Evolutionary conservation across 2,797 vertebrate species (phyloP).

Genomic region (Pipistrellus pipistrellus): DNA sequence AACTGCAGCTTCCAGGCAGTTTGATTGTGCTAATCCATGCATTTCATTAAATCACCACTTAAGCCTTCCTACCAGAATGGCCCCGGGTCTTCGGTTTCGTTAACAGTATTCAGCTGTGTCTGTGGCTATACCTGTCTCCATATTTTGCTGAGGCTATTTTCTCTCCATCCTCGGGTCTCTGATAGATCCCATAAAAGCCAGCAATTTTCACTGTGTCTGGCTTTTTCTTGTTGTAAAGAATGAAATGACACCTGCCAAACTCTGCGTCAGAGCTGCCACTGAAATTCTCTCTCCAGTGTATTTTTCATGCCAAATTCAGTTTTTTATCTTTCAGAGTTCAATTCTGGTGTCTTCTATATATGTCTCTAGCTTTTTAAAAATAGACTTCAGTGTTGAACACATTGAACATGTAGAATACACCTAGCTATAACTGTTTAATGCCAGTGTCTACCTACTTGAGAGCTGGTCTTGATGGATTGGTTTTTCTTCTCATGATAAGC

Average conservation of each 20-base stretch:
- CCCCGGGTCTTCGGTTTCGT: not conserved
- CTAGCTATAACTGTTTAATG: too few relatives aligned
- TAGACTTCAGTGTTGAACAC: not conserved
- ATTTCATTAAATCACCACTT: not conserved
- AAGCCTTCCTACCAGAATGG: not conserved
- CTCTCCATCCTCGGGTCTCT: not conserved
- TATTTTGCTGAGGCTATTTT: not conserved
- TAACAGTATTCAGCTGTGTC: not conserved
- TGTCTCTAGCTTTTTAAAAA: not conserved
- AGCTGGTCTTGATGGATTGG: not conserved
- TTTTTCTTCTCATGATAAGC: not conserved
- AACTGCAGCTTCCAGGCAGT: not conserved
- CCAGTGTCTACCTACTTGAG: not conserved
- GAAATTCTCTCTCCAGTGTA: not conserved
- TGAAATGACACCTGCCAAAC: not conserved
- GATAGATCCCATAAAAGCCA: not conserved
- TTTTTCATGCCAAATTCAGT: not conserved
- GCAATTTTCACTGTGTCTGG: not conserved
- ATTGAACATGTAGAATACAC: not conserved
- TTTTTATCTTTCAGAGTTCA: conserved; percentile 11
- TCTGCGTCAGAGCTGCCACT: not conserved
- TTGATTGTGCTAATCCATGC: not conserved
- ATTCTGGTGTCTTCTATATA: not conserved
- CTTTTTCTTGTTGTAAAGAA: not conserved
- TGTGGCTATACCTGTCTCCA: not conserved